Evolutionary conservation across 2,888 invertebrate species (phyloP), one percentile per base, ranked within the genome.

Genomic region (Drosophila flavopinicola): DNA sequence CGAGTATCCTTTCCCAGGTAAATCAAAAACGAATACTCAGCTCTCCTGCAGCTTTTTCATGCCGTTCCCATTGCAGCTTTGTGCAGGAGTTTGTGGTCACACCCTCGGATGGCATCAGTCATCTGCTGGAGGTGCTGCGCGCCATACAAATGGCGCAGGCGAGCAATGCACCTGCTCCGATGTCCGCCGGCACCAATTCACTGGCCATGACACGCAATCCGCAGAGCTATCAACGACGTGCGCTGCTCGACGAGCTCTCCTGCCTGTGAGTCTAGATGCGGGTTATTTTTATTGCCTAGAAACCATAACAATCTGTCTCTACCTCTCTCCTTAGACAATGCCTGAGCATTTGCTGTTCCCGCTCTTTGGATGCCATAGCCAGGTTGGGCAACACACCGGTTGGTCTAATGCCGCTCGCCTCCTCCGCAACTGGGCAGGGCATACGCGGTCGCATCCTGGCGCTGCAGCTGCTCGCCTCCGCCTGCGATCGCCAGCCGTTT

Each of bases 31-130:
- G 1, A 3, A 6, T 20, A 0, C 6, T 30, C 1, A 11, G 2
- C 11, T 13, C 1, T 5, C 1, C 6, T 10, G 9, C 9, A 30
- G n/a, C 9, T 10, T 42, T 13, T 4, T 9, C 24, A 44, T 25
- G 15, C 11, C 23, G 29, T 29, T 33, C 11, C n/a, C 13, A 1
- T 41, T 57, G 27, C 48, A 98, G 98, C 91, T 98, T 98, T 90
- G 95, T 98, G 6, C 97, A 97, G 91, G 98, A 98, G 91, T 98
- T 98, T 90, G 94, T 97, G 0, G 94, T 95, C 49, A 95, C 96
- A 56, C 96, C 97, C 13, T 94, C 96, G 86, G 97, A 97, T 91
- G 98, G 98, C 6, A 94, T 98, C 1, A 94, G 95, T 4, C 92
- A 97, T 39, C 93, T 98, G 7, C 91, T 98, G 80, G 97, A 97